A percentile compares a stretch with the other conserved stretches of the same genome.
Conservation (phyloP, 2,888 invertebrate species). For the Cheilosia vulpina region DNA sequence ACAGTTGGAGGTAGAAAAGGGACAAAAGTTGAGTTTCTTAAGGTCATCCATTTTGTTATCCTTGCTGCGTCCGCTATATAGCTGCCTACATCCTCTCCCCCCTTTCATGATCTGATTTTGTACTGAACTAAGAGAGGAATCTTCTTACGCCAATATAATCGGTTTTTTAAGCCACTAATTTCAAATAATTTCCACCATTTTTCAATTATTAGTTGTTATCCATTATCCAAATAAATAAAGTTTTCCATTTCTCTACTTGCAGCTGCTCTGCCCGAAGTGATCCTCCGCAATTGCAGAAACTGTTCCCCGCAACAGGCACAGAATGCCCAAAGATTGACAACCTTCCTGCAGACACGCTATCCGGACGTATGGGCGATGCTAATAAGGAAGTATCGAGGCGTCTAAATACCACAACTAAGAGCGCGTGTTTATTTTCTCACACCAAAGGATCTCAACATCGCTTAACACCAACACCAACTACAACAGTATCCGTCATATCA, state of each 20-base stretch:
- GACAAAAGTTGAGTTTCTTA: too few species aligned
- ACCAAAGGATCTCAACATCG: slow-evolving; percentile 30
- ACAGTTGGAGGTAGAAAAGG: too few species aligned
- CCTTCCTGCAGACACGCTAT: slow-evolving; percentile 85
- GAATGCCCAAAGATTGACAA: slow-evolving; percentile 84
- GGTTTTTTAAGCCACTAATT: too few species aligned
- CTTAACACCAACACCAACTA: slow-evolving; percentile 23
- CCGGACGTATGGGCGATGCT: slow-evolving; percentile 85
- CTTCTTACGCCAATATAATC: too few species aligned
- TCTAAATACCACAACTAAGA: slow-evolving; percentile 51
- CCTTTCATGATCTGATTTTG: too few species aligned
- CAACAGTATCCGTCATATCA: slow-evolving; percentile 68
- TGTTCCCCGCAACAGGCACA: slow-evolving; percentile 84
- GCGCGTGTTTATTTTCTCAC: slow-evolving; percentile 10
- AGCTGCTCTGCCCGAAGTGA: slow-evolving; percentile 85
- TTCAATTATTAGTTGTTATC: too few species aligned
- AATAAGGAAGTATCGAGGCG: slow-evolving; percentile 83
- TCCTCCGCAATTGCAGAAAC: slow-evolving; percentile 84
- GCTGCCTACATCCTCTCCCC: too few species aligned
- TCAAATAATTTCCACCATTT: too few species aligned
- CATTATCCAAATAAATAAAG: too few species aligned
- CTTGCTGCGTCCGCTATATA: too few species aligned
- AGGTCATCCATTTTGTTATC: too few species aligned
- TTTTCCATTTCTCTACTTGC: slow-evolving; percentile 42
- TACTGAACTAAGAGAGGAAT: too few species aligned